Evolutionary conservation across 2,113 vertebrate genomes (phyloP), one percentile per base, ranked within the genome.

Genomic region (Hippocampus zosterae): DNA sequence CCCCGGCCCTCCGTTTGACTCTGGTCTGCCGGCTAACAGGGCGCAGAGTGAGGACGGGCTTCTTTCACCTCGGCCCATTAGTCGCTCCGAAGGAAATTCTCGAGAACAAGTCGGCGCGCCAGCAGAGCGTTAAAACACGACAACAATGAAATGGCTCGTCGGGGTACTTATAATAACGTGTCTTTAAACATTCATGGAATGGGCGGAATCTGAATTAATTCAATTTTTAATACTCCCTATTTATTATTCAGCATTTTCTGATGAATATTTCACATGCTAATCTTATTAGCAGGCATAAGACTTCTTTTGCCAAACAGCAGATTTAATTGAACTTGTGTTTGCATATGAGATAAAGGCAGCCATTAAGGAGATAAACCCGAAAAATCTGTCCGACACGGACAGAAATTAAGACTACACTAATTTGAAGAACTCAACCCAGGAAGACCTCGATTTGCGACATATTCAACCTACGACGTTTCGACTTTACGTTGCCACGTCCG

Each of bases 211-310:
- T 86, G 78, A 89, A 87, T 80, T 81, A 69, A 85, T 87, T 87
- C 25, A 61, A 88, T 90, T 86, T 91, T 90, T 89, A 87, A 90
- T 88, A 64, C 41, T 62, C 41, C 1, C 33, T 78, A 91, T 92
- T 85, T 80, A 92, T 92, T 92, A 92, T 92, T 89, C 85, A 91
- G 74, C 70, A 63, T 76, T 84, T 81, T 60, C 63, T 73, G 60
- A 89, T 88, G 57, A 92, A 91, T 88, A 81, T 85, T 91, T 90
- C 68, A 91, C 81, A 18, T 77, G 79, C 80, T 86, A 88, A 91
- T 92, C 83, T 73, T 85, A 84, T 87, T 86, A 86, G 79, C 72
- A n/a, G 64, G 69, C 65, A 83, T 65, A 57, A 37, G 72, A 78
- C 69, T 79, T 65, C 77, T 67, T 72, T 76, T 75, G 73, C 74